These are phyloP conservation scores for Enteromius thamalakanensis DNA, from an alignment of 2,797 vertebrate genomes.

Conservation along the genomic window DNA sequence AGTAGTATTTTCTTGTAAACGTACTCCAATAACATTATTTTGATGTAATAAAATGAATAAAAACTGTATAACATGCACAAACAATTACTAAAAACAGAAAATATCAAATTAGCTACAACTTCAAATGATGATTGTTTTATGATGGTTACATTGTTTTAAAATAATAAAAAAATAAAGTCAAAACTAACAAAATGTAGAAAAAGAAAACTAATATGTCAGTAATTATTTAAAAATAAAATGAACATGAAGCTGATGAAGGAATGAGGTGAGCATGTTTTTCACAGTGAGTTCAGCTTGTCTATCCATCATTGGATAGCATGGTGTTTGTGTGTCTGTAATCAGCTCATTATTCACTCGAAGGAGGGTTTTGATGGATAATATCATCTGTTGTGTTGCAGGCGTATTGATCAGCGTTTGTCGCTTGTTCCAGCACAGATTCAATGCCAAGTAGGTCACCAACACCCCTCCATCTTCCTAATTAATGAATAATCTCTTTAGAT, in stretches of 20 bases:
- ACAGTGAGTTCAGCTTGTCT: background rate
- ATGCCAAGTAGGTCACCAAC: conserved; percentile 40
- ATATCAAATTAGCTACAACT: too few species aligned
- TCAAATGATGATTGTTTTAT: too few species aligned
- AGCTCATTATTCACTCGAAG: conserved; percentile 27
- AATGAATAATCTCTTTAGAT: conserved; percentile 5
- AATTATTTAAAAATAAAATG: background rate
- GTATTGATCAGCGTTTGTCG: conserved; percentile 30
- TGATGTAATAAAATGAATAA: background rate
- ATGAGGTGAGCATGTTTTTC: conserved; percentile 4
- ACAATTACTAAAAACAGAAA: too few species aligned
- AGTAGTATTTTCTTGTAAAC: background rate
- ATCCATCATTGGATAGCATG: background rate
- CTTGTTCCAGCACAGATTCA: conserved; percentile 3
- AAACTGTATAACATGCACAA: background rate
- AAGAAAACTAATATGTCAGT: background rate
- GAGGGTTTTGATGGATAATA: background rate
- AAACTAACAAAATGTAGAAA: background rate
- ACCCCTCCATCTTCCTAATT: conserved; percentile 22
- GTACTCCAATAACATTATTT: background rate
- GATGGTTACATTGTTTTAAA: background rate
- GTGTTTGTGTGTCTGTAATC: conserved; percentile 12
- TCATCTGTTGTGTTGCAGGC: conserved; percentile 2
- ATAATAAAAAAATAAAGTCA: background rate
- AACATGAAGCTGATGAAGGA: background rate